phyloP scores from a whole-genome alignment of 1,140 invertebrate genomes.

The Microplitis mediator region DNA sequence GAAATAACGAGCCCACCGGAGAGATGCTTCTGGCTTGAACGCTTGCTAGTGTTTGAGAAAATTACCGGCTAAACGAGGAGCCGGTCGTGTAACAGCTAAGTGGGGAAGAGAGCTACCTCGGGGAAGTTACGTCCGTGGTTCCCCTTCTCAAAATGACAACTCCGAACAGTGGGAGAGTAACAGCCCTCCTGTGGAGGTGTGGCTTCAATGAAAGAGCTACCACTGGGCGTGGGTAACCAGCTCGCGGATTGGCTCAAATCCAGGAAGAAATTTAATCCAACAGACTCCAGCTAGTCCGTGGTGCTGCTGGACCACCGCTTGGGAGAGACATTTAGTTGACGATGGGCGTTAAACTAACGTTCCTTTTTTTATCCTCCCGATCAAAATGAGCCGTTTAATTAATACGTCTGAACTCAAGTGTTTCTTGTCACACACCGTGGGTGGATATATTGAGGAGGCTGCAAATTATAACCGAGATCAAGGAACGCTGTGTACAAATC shows the following conservation, averaged over 20 bases:
- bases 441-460: slow-evolving; percentile 29
- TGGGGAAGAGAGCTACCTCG: slow-evolving; percentile 19
- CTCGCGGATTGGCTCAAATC: slow-evolving; percentile 34
- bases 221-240: slow-evolving; percentile 36
- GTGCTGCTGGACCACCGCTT: slow-evolving; percentile 21
- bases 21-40: slow-evolving; percentile 57
- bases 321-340: slow-evolving; percentile 53
- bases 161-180: slow-evolving; percentile 32
- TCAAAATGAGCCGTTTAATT: slow-evolving; percentile 64
- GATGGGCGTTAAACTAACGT: slow-evolving; percentile 60
- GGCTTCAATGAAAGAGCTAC: slow-evolving; percentile 34
- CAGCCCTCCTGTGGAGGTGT: slow-evolving; percentile 37
- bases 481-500: no score
- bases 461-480: not conserved
- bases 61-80: slow-evolving; percentile 58
- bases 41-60: slow-evolving; percentile 62
- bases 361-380: slow-evolving; percentile 37
- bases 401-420: slow-evolving; percentile 57
- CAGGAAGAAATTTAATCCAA: slow-evolving; percentile 1
- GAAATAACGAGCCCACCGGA: slow-evolving; percentile 12
- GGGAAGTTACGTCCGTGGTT: not conserved
- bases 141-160: not conserved
- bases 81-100: slow-evolving; percentile 30
- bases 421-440: slow-evolving; percentile 39
- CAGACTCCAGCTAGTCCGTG: not conserved